These are phyloP conservation scores for Aethes cnicana DNA, from an alignment of 2,888 invertebrate genomes.

Conservation along the genomic window DNA sequence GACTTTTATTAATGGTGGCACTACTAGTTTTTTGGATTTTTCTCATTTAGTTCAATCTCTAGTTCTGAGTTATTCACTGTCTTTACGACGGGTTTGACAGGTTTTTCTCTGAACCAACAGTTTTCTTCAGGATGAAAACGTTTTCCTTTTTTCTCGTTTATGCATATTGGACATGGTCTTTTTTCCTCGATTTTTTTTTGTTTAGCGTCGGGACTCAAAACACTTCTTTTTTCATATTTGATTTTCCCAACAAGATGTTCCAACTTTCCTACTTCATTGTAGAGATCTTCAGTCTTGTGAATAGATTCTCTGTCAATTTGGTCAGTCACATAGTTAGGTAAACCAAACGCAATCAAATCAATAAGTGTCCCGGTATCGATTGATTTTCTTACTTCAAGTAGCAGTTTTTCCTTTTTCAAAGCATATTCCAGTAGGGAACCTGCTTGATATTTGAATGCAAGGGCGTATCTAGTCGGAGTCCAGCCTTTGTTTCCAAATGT, in stretches of 20 bases:
- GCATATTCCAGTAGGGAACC: no score
- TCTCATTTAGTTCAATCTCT: no score
- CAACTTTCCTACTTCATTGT: background rate
- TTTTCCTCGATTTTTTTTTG: constrained; percentile 1
- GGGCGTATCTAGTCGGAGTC: background rate
- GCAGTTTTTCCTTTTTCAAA: no score
- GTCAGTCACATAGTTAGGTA: constrained; percentile 1
- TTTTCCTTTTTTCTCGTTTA: constrained; percentile 16
- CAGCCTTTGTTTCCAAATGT: constrained; percentile 3
- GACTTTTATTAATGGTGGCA: no score
- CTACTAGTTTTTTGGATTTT: no score
- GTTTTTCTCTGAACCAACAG: constrained; percentile 19
- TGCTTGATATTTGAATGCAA: no score
- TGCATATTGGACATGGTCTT: constrained; percentile 19
- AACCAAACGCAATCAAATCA: constrained; percentile 1
- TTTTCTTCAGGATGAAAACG: constrained; percentile 19
- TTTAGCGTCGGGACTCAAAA: background rate
- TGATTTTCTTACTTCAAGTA: constrained; percentile 1
- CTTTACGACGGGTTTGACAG: background rate
- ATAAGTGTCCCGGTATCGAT: constrained; percentile 1
- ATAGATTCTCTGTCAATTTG: background rate
- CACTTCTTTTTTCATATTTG: background rate
- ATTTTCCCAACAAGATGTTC: constrained; percentile 1
- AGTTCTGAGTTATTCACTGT: constrained; percentile 20
- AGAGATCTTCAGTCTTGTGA: background rate